Conservation (phyloP, 2,797 vertebrate species). For the Poecilia wingei region DNA sequence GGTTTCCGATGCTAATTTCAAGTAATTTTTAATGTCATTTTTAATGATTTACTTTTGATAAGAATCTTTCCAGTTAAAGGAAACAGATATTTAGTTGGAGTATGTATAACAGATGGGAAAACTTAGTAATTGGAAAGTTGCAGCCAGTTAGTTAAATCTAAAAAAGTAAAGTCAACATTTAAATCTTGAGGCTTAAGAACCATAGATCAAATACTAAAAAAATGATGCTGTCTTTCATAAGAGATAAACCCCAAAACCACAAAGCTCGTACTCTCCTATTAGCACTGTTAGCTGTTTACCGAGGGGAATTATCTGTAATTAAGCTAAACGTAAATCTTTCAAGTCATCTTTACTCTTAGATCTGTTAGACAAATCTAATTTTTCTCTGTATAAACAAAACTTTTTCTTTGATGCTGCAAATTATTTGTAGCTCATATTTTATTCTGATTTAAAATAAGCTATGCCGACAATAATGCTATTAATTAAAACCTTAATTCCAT, state of each 20-base stretch:
- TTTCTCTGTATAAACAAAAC: background rate
- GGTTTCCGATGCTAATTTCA: background rate
- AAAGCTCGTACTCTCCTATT: background rate
- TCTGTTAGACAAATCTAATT: conserved; percentile 1
- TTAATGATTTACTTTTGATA: background rate
- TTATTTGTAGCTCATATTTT: background rate
- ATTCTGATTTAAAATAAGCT: conserved; percentile 60
- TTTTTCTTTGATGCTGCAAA: background rate
- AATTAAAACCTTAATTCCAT: conserved; percentile 49
- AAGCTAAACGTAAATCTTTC: background rate
- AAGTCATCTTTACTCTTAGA: conserved; percentile 1
- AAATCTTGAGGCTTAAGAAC: background rate
- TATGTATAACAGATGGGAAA: background rate
- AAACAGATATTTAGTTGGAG: background rate
- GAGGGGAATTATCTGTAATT: background rate
- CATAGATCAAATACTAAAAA: background rate
- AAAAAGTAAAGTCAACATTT: background rate
- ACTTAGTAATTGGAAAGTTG: background rate
- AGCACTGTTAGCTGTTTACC: background rate
- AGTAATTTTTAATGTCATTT: background rate
- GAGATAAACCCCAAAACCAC: background rate
- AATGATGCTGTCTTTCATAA: background rate
- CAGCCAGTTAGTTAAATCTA: background rate
- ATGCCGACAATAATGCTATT: conserved; percentile 51
- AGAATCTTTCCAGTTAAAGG: background rate